Conservation (phyloP, 2,888 invertebrate species). For the Drosophila rubida region DNA sequence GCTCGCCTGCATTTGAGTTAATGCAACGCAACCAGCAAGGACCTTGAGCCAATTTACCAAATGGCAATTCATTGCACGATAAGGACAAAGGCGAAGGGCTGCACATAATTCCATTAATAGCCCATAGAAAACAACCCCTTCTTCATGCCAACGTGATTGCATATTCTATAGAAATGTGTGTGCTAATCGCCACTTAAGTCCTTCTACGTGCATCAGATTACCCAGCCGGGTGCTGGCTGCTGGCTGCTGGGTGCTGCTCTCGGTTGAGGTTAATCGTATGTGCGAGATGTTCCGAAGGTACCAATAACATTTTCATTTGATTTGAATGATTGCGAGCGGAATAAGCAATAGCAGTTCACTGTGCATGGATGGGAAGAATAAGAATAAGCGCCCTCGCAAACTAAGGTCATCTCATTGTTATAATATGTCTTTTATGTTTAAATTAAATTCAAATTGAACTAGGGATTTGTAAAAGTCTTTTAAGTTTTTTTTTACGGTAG, state of each 20-base stretch:
- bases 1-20: conserved; percentile 6
- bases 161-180: conserved; percentile 19
- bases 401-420: not conserved
- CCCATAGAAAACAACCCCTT: not conserved
- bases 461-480: too few relatives aligned
- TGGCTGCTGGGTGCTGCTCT: not conserved
- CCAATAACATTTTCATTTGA: not conserved
- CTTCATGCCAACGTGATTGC: not conserved
- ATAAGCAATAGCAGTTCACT: not conserved
- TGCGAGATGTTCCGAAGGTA: not conserved
- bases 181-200: conserved; percentile 16
- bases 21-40: not conserved
- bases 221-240: not conserved
- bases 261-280: conserved; percentile 9
- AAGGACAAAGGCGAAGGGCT: conserved; percentile 1
- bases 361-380: not conserved
- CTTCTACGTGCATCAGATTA: conserved; percentile 22
- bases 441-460: too few relatives aligned
- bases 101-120: conserved; percentile 12
- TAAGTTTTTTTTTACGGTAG: too few relatives aligned
- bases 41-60: conserved; percentile 20
- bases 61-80: not conserved
- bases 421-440: not conserved
- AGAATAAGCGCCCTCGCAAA: not conserved
- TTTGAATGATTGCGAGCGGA: not conserved